Conservation (phyloP, 2,113 vertebrate genomes). For the Amblyopsis rosae region DNA sequence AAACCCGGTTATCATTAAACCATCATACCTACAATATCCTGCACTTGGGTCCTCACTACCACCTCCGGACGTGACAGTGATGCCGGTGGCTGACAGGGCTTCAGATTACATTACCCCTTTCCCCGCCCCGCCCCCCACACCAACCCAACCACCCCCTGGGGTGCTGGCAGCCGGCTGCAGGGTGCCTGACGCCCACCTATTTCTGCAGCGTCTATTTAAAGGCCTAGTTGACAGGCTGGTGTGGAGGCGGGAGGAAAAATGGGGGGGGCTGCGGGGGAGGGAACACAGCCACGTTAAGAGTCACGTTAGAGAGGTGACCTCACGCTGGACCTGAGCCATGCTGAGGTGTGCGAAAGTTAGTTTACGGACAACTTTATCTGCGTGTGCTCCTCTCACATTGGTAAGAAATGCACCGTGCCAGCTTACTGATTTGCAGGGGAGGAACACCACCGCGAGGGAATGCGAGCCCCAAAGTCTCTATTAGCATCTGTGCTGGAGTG, state of each 20-base stretch:
- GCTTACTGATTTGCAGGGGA: neutral
- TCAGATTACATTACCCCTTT: slow-evolving; percentile 47
- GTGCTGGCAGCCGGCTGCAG: slow-evolving; percentile 39
- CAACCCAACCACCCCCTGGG: neutral
- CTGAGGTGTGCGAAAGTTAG: too few relatives aligned
- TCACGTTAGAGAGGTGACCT: too few relatives aligned
- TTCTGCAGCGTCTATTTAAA: slow-evolving; percentile 77
- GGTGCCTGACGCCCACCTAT: slow-evolving; percentile 73
- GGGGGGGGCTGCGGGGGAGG: neutral
- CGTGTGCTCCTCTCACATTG: neutral
- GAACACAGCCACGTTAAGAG: neutral
- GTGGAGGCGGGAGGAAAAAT: slow-evolving; percentile 1
- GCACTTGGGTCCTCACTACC: too few relatives aligned
- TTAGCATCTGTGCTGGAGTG: slow-evolving; percentile 7
- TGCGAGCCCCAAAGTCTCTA: neutral
- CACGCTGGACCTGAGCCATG: too few relatives aligned
- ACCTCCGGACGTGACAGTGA: too few relatives aligned
- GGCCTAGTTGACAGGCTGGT: slow-evolving; percentile 57
- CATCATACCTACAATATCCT: too few relatives aligned
- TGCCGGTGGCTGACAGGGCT: slow-evolving; percentile 12
- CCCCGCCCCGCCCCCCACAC: neutral
- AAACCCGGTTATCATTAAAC: too few relatives aligned
- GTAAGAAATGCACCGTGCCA: neutral
- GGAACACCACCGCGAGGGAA: neutral
- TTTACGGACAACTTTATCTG: too few relatives aligned